phyloP scores from a whole-genome alignment of 1,140 invertebrate genomes.

The Arion vulgaris region DNA sequence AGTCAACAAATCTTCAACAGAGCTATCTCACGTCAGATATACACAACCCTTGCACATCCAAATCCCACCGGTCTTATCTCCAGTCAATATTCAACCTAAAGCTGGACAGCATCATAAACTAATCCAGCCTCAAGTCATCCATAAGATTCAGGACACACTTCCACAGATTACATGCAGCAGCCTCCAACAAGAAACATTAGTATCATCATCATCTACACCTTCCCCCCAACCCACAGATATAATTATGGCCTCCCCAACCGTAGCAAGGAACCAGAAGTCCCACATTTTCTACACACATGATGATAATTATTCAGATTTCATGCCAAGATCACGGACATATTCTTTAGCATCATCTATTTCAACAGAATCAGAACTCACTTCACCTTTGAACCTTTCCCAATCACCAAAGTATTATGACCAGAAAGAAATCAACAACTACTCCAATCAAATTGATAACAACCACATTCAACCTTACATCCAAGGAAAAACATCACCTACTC shows the following conservation, averaged over 20 bases:
- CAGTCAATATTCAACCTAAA: neutral
- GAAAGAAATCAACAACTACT: neutral
- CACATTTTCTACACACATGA: neutral
- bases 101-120: neutral
- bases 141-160: neutral
- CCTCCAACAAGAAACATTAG: neutral
- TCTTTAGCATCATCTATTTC: conserved; percentile 21
- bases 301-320: neutral
- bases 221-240: neutral
- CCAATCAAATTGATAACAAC: neutral
- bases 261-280: neutral
- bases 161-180: neutral
- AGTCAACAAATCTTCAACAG: neutral
- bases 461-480: neutral
- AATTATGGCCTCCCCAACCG: neutral
- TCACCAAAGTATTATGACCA: conserved; percentile 22
- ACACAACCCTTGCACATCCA: conserved; percentile 33
- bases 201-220: neutral
- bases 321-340: conserved; percentile 10
- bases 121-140: neutral
- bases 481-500: neutral
- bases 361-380: conserved; percentile 22
- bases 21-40: neutral
- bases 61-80: conserved; percentile 31
- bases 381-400: conserved; percentile 33